phyloP scores from a whole-genome alignment of 2,888 invertebrate genomes.

The Cetonia aurata region DNA sequence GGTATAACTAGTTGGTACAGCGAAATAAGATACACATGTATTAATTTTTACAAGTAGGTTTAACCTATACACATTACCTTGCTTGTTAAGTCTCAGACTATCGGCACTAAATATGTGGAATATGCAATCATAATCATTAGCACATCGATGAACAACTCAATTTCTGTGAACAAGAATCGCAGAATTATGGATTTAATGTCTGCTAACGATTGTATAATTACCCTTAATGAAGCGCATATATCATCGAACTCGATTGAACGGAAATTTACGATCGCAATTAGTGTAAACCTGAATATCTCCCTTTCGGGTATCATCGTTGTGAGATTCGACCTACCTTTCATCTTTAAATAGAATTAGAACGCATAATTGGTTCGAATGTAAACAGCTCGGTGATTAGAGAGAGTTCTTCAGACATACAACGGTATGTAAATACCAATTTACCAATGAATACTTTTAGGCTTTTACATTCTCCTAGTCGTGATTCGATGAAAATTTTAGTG shows the following conservation, averaged over 20 bases:
- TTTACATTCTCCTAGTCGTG: slow-evolving; percentile 12
- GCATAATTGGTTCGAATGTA: not conserved
- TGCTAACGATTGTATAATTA: slow-evolving; percentile 41
- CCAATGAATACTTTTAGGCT: not conserved
- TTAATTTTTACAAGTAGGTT: too few species aligned
- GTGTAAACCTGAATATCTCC: slow-evolving; percentile 33
- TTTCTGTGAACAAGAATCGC: slow-evolving; percentile 5
- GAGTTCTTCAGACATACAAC: not conserved
- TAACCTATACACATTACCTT: too few species aligned
- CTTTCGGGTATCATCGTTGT: slow-evolving; percentile 23
- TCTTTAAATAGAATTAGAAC: slow-evolving; percentile 28
- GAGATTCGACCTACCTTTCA: slow-evolving; percentile 32
- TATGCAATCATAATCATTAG: slow-evolving; percentile 10
- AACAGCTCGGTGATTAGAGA: slow-evolving; percentile 26
- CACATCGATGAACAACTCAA: slow-evolving; percentile 29
- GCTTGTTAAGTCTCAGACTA: too few species aligned
- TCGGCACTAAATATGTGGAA: not conserved
- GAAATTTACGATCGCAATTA: slow-evolving; percentile 44
- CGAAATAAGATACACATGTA: too few species aligned
- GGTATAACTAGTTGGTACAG: too few species aligned
- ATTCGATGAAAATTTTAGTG: slow-evolving; percentile 36
- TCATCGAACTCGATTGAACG: slow-evolving; percentile 37
- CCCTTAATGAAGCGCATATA: slow-evolving; percentile 38
- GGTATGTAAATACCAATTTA: not conserved
- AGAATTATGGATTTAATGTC: slow-evolving; percentile 36